Evolutionary conservation across 2,888 invertebrate genomes (phyloP), one percentile per base, ranked within the genome.

Genomic region (Hirtodrosophila alboralis): DNA sequence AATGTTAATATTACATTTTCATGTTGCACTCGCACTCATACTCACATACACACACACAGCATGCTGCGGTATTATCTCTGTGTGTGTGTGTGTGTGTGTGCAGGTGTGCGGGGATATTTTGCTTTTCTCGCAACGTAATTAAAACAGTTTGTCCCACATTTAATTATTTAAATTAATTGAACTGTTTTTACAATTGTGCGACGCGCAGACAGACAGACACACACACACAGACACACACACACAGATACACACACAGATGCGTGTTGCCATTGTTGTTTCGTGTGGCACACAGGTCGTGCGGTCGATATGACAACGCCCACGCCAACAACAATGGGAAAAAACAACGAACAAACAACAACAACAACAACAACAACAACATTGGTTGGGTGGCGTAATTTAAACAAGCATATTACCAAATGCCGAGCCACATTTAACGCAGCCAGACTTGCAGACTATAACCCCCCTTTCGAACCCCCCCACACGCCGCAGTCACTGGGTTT

Each of bases 151-250:
- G 80, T 48, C 63, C 64, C 76, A 74, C 78, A 71, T 81, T 78
- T 81, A 78, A 81, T 81, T 84, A 84, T 81, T 81, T 84, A 84
- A 84, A 84, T 75, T 78, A 84, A 84, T 81, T 84, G 78, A 81
- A 84, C 67, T 81, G 84, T 81, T 81, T 84, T 84, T 74, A 76
- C 76, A 81, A 78, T 71, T 77, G 66, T 43, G 45, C 53, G 45
- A 45, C 28, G 31, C 48, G 37, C 34, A 47, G 34, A 40, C 41
- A 38, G 37, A 30, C 27, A 13, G 21, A 34, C 43, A 37, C 23
- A 13, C 27, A 40, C 10, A n/a, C 30, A 16, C 31, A 53, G 34
- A 44, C 13, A 28, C 43, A 16, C 8, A 21, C 45, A 9, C 6
- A 27, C 10, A 28, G 23, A 48, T 7, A 26, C 28, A 12, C 10